Evolutionary conservation across 2,797 vertebrate genomes (phyloP), one percentile per base, ranked within the genome.

Genomic region (Dendrocincla tyrannina): DNA sequence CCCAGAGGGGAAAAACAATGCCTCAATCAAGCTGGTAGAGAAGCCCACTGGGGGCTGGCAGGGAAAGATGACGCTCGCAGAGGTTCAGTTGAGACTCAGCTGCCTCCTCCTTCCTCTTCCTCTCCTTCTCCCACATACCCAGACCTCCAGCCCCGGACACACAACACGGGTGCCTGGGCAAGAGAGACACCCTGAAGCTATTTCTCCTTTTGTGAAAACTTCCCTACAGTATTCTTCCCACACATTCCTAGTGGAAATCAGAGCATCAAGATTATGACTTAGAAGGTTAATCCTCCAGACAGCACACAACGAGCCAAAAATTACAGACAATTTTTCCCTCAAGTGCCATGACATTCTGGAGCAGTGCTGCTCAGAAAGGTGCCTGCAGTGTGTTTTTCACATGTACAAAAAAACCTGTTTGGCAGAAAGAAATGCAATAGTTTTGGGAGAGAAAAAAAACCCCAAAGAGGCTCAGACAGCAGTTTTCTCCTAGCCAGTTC

Each of bases 101-200:
- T 41, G 23, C 47, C 35, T 39, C 50, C 49, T 62, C 10, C 0
- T 23, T 41, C 41, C 53, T 66, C 0, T 23, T 41, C 41, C 53
- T 66, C 37, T 63, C 33, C 19, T 11, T 15, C 6, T 44, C 35
- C 13, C 56, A 46, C 0, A 0, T 1, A 9, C 27, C 47, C 74
- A 72, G 60, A 73, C 11, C 82, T 47, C 39, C 66, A 77, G 23
- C 37, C 33, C 22, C 12, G 16, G 2, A 73, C 13, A 68, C 59
- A 49, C 23, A 63, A 42, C 0, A 3, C 0, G 0, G 9, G 32
- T 24, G 33, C 9, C 70, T 50, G 32, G 59, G 44, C 44, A 44
- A 44, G 44, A 81, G 14, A 46, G 30, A 75, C 9, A 12, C 8
- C 17, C 25, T 14, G 5, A 50, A 55, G n/a, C 46, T 49, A 27